These are phyloP conservation scores for Flexamia atlantica DNA, from an alignment of 2,888 invertebrate species.

Conservation along the genomic window DNA sequence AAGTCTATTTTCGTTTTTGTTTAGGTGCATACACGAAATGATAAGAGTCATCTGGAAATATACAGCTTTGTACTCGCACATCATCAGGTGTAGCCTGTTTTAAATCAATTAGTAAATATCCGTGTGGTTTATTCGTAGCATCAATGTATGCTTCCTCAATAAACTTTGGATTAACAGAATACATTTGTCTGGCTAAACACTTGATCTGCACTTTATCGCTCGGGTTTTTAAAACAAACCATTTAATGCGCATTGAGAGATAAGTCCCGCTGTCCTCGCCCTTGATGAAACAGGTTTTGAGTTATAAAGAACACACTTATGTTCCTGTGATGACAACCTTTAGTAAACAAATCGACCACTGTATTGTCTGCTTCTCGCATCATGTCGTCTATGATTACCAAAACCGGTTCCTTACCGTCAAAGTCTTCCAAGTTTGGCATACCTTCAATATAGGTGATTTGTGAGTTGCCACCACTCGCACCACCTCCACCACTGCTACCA, in stretches of 20 bases:
- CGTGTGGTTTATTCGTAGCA: constrained; percentile 65
- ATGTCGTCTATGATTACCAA: constrained; percentile 25
- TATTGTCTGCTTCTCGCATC: constrained; percentile 11
- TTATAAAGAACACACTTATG: constrained; percentile 65
- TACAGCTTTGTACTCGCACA: neutral
- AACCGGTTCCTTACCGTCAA: neutral
- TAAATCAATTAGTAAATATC: constrained; percentile 67
- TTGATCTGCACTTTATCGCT: constrained; percentile 67
- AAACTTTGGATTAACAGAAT: constrained; percentile 66
- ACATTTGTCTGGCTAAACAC: constrained; percentile 66
- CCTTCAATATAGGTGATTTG: neutral
- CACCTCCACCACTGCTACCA: neutral
- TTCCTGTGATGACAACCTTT: constrained; percentile 44
- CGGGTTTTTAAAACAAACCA: constrained; percentile 68
- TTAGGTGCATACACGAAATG: no score
- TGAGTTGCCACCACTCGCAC: neutral
- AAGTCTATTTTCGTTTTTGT: no score
- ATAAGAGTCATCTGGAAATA: no score
- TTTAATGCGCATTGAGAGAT: constrained; percentile 69
- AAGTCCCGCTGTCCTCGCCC: constrained; percentile 57
- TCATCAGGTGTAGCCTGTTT: constrained; percentile 66
- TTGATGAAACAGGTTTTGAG: constrained; percentile 69
- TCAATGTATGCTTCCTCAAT: constrained; percentile 66
- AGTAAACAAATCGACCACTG: constrained; percentile 29
- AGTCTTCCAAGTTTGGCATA: neutral